Evolutionary conservation across 2,888 invertebrate species (phyloP).

Genomic region (Drosophila stalkeri): DNA sequence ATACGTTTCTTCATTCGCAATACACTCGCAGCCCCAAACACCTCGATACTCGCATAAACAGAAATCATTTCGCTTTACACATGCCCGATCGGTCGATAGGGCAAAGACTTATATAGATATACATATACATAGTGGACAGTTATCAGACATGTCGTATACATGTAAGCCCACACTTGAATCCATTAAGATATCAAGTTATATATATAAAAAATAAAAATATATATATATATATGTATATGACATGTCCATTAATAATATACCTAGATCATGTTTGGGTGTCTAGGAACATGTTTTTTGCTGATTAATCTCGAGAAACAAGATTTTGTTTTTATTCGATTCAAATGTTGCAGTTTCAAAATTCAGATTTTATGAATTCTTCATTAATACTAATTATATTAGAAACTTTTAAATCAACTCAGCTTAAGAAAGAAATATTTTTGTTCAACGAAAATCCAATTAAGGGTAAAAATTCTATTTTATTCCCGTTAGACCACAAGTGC

Average conservation of each 20-base stretch:
- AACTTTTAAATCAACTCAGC: neutral
- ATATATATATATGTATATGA: neutral
- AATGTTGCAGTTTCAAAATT: neutral
- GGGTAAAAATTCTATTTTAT: neutral
- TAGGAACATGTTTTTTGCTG: conserved; percentile 22
- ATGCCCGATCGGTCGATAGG: conserved; percentile 44
- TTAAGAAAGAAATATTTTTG: neutral
- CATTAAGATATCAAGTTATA: conserved; percentile 1
- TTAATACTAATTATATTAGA: neutral
- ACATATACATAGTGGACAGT: conserved; percentile 18
- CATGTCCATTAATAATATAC: conserved; percentile 25
- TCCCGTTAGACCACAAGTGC: neutral
- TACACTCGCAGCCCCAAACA: conserved; percentile 15
- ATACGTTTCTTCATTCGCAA: conserved; percentile 14
- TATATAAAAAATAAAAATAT: no score
- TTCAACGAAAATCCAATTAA: neutral
- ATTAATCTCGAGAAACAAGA: conserved; percentile 6
- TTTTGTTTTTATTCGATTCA: neutral
- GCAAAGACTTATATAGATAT: conserved; percentile 7
- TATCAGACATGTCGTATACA: conserved; percentile 26
- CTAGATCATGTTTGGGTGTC: conserved; percentile 2
- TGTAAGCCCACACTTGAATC: conserved; percentile 5
- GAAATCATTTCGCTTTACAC: conserved; percentile 54
- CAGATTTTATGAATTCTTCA: neutral
- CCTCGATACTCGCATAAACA: conserved; percentile 11